Conservation (phyloP, 1,140 invertebrate genomes). For the Lordiphosa stackelbergi region DNA sequence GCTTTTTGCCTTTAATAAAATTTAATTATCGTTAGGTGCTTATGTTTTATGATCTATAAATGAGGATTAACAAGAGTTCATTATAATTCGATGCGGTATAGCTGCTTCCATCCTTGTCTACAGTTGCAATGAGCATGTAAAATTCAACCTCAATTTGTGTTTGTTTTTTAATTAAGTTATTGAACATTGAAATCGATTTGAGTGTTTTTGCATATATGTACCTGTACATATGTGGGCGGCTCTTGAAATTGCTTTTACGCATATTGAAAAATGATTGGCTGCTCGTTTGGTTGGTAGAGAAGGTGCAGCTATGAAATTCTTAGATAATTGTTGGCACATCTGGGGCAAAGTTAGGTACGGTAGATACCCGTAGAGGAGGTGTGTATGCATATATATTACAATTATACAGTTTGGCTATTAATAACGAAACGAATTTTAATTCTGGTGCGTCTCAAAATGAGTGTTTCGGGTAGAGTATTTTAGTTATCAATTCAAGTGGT, state of each 20-base stretch:
- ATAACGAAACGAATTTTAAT: too few relatives aligned
- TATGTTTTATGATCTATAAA: slow-evolving; percentile 26
- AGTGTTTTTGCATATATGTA: slow-evolving; percentile 12
- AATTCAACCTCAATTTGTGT: slow-evolving; percentile 30
- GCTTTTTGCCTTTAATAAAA: slow-evolving; percentile 38
- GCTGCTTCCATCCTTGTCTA: neutral
- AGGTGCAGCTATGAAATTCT: slow-evolving; percentile 11
- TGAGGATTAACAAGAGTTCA: slow-evolving; percentile 43
- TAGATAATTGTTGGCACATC: slow-evolving; percentile 7
- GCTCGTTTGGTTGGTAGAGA: neutral
- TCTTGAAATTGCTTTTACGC: slow-evolving; percentile 21
- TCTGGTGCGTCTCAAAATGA: too few relatives aligned
- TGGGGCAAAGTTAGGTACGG: slow-evolving; percentile 6
- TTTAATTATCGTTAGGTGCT: slow-evolving; percentile 20
- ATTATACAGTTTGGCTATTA: too few relatives aligned
- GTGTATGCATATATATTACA: too few relatives aligned
- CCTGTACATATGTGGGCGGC: slow-evolving; percentile 24
- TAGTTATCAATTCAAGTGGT: too few relatives aligned
- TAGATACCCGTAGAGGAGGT: too few relatives aligned
- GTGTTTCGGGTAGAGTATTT: too few relatives aligned
- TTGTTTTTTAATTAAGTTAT: slow-evolving; percentile 53
- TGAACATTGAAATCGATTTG: slow-evolving; percentile 42
- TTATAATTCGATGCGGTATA: slow-evolving; percentile 19
- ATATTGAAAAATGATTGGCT: slow-evolving; percentile 6
- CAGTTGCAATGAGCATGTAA: slow-evolving; percentile 32